Percentiles rank a stretch among this genome's conserved stretches.
phyloP scores from a whole-genome alignment of 2,113 vertebrate genomes.

The Pogonocichla stellata region DNA sequence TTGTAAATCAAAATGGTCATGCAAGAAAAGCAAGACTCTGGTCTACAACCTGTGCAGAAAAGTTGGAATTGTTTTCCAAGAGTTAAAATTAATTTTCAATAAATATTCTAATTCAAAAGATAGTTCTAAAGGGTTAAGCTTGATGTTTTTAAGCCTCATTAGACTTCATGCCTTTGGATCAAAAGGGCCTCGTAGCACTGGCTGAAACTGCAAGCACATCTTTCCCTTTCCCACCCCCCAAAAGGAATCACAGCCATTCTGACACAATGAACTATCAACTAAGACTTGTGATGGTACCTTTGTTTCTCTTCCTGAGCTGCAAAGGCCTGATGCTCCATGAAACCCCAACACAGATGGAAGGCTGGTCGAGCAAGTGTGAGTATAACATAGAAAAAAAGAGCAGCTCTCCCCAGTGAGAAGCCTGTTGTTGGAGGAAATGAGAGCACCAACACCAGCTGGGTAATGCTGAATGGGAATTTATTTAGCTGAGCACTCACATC shows the following conservation, averaged over 20 bases:
- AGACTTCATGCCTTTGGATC: neutral
- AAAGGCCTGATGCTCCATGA: neutral
- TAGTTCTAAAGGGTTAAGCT: neutral
- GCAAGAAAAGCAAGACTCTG: neutral
- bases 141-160: neutral
- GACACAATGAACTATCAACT: neutral
- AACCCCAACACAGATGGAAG: neutral
- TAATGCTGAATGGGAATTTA: neutral
- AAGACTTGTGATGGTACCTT: neutral
- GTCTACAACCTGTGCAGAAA: neutral
- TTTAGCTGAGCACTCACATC: neutral
- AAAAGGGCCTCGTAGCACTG: neutral
- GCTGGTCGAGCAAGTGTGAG: neutral
- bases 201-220: neutral
- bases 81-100: neutral
- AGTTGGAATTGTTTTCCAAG: neutral
- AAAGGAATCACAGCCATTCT: neutral
- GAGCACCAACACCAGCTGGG: neutral
- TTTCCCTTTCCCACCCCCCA: neutral
- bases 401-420: neutral
- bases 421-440: neutral
- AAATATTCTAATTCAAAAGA: neutral
- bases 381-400: neutral
- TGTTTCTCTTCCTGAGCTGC: neutral
- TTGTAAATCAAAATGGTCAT: neutral